Evolutionary conservation across 1,140 invertebrate species (phyloP).

Genomic region (Asbolus verrucosus): DNA sequence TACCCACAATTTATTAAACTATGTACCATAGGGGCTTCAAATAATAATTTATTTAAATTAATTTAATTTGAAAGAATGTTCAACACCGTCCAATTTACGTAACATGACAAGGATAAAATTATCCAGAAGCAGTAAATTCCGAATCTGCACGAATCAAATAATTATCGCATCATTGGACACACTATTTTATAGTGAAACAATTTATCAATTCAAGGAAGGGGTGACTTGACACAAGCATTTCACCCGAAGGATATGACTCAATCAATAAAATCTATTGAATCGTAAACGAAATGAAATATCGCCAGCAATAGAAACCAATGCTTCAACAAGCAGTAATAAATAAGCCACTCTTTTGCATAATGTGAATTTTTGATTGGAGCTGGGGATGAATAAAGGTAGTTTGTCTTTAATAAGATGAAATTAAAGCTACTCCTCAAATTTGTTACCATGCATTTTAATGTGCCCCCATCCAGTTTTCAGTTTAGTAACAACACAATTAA

Average conservation of each 20-base stretch:
- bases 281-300: slow-evolving; percentile 21
- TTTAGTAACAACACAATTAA: slow-evolving; percentile 17
- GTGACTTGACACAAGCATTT: neutral
- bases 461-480: neutral
- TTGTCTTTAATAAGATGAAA: no score
- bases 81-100: slow-evolving; percentile 1
- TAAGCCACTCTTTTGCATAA: no score
- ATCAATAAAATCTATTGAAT: slow-evolving; percentile 29
- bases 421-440: neutral
- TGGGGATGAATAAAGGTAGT: no score
- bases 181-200: neutral
- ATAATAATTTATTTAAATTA: slow-evolving; percentile 26
- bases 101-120: no score
- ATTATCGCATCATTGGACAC: no score
- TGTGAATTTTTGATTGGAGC: neutral
- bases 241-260: slow-evolving; percentile 19
- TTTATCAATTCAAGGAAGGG: neutral
- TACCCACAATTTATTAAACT: slow-evolving; percentile 15
- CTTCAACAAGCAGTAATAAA: neutral
- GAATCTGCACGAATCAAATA: no score
- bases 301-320: neutral
- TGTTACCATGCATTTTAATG: slow-evolving; percentile 34
- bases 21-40: slow-evolving; percentile 7
- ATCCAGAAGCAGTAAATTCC: neutral
- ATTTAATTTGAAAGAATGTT: slow-evolving; percentile 15